A percentile compares a stretch with the other conserved stretches of the same genome.
Conservation (phyloP, 2,113 vertebrate genomes). For the Cavia aperea region DNA sequence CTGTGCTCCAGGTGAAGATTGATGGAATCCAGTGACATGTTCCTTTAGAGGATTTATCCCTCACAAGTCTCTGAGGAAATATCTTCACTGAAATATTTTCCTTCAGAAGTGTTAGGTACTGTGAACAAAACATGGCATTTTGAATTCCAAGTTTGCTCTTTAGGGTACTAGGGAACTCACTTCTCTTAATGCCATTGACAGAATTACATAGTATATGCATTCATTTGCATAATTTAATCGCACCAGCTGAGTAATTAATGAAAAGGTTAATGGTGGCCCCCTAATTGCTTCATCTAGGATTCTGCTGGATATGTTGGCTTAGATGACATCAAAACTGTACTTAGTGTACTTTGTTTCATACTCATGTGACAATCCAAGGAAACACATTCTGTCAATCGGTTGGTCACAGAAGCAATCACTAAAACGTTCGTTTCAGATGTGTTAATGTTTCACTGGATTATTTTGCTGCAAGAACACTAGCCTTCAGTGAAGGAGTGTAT, state of each 20-base stretch:
- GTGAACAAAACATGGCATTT: not conserved
- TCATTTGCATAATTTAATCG: conserved; percentile 37
- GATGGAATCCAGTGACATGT: not conserved
- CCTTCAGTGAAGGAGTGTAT: not conserved
- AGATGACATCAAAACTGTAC: not conserved
- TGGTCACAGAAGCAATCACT: not conserved
- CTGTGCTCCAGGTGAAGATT: not conserved
- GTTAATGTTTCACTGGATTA: not conserved
- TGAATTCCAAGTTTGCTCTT: conserved; percentile 7
- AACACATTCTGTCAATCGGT: not conserved
- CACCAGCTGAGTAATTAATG: conserved; percentile 8
- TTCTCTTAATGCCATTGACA: conserved; percentile 13
- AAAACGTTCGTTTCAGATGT: not conserved
- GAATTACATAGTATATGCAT: not conserved
- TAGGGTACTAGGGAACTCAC: not conserved
- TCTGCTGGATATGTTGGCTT: not conserved
- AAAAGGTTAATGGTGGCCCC: not conserved
- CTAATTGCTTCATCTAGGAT: not conserved
- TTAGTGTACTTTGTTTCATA: not conserved
- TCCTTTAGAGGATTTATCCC: not conserved
- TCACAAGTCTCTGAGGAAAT: not conserved
- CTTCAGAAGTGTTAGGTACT: not conserved
- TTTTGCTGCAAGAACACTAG: not conserved
- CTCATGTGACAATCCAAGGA: not conserved
- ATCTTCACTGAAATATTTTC: not conserved